Percentiles rank a stretch among this genome's conserved stretches.
Evolutionary conservation across 2,797 vertebrate genomes (phyloP).

Genomic region (Philypnodon macrostomus): DNA sequence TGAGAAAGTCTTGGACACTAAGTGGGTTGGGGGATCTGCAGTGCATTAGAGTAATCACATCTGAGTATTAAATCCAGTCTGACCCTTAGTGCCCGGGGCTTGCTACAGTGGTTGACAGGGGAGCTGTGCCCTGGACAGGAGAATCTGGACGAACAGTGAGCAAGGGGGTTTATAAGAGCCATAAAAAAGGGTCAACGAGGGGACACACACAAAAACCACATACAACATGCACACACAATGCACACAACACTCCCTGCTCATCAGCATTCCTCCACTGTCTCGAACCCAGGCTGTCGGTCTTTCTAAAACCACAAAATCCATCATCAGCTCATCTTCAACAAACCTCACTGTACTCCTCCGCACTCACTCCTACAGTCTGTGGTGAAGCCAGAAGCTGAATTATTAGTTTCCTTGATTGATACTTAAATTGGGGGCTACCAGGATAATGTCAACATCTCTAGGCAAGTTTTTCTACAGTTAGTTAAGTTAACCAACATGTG

Average conservation of each 20-base stretch:
- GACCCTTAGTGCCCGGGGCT: slow-evolving; percentile 54
- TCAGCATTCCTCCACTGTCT: slow-evolving; percentile 39
- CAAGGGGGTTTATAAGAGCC: slow-evolving; percentile 63
- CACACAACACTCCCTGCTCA: slow-evolving; percentile 39
- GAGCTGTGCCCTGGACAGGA: slow-evolving; percentile 52
- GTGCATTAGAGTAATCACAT: slow-evolving; percentile 1
- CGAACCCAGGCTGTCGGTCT: slow-evolving; percentile 25
- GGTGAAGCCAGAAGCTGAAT: slow-evolving; percentile 17
- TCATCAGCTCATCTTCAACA: slow-evolving; percentile 31
- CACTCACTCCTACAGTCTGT: slow-evolving; percentile 15
- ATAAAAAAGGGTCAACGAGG: slow-evolving; percentile 70
- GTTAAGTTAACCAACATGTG: slow-evolving; percentile 2
- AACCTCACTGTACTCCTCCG: slow-evolving; percentile 22
- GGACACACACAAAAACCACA: slow-evolving; percentile 54
- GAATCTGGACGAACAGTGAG: slow-evolving; percentile 60
- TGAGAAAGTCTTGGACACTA: slow-evolving; percentile 16
- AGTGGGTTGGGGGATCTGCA: not conserved
- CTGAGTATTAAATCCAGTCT: slow-evolving; percentile 28
- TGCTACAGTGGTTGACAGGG: slow-evolving; percentile 37
- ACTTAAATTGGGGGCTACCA: slow-evolving; percentile 28
- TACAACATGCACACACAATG: slow-evolving; percentile 39
- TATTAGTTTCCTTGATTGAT: slow-evolving; percentile 20
- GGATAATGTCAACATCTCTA: not conserved
- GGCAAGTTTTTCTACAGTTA: not conserved
- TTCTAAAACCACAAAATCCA: slow-evolving; percentile 33